Conservation (phyloP, 2,797 vertebrate species). For the Sebastes baramenuke region DNA sequence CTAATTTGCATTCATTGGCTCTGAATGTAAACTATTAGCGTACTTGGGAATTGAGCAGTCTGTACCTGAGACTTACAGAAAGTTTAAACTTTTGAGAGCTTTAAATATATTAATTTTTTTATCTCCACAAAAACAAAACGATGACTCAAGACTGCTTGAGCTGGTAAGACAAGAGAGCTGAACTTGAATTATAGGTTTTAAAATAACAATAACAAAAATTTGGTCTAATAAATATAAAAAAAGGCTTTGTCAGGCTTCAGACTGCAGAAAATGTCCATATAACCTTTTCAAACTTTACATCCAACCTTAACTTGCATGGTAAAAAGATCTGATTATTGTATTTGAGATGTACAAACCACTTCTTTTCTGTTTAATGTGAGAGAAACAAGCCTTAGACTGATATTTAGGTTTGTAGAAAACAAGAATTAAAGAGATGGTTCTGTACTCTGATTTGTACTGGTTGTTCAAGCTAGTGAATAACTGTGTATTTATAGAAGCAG, state of each 20-base stretch:
- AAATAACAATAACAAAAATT: background rate
- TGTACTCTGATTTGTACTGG: constrained; percentile 39
- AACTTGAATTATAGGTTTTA: background rate
- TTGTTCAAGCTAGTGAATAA: constrained; percentile 56
- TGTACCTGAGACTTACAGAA: background rate
- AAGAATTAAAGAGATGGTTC: constrained; percentile 5
- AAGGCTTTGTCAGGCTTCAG: background rate
- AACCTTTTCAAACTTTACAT: background rate
- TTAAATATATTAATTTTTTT: background rate
- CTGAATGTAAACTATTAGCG: background rate
- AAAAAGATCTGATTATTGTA: background rate
- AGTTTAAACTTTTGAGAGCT: background rate
- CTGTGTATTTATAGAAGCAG: constrained; percentile 70
- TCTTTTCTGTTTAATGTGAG: background rate
- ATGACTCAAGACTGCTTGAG: background rate
- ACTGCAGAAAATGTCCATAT: background rate
- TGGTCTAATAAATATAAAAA: background rate
- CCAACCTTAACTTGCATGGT: background rate
- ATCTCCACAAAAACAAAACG: background rate
- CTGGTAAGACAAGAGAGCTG: background rate
- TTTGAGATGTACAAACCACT: background rate
- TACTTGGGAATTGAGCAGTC: background rate
- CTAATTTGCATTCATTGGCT: constrained; percentile 12
- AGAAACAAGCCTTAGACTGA: background rate
- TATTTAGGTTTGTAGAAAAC: constrained; percentile 27